These are phyloP conservation scores for Hirudinaria manillensis DNA, from an alignment of 2,888 invertebrate genomes.

Conservation along the genomic window DNA sequence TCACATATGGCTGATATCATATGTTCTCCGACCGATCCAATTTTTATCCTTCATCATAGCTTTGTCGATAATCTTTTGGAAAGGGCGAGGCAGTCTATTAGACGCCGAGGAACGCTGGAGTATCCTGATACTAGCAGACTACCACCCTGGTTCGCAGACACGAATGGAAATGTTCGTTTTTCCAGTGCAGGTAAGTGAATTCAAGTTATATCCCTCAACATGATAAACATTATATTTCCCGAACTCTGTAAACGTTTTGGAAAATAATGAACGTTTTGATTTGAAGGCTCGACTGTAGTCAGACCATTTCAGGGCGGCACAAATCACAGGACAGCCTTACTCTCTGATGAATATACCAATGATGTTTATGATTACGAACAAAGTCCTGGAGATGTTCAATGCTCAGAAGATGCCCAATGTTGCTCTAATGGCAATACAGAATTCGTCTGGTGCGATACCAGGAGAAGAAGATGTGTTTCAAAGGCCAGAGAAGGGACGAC, in stretches of 20 bases:
- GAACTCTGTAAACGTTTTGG: no score
- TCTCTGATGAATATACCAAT: neutral
- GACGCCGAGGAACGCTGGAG: neutral
- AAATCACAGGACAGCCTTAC: neutral
- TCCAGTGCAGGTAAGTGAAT: neutral
- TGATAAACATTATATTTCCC: no score
- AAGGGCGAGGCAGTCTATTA: neutral
- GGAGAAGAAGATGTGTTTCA: constrained; percentile 15
- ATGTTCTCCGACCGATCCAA: constrained; percentile 23
- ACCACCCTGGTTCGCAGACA: neutral
- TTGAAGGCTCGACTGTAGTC: no score
- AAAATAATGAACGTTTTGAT: no score
- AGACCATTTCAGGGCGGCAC: neutral
- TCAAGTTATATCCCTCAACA: neutral
- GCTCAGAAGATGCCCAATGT: constrained; percentile 3
- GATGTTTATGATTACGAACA: constrained; percentile 2
- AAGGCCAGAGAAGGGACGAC: constrained; percentile 9
- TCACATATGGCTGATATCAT: constrained; percentile 23
- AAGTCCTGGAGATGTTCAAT: constrained; percentile 19
- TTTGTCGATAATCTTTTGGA: constrained; percentile 28
- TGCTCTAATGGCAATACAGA: constrained; percentile 21
- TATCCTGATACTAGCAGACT: neutral
- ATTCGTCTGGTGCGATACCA: constrained; percentile 13
- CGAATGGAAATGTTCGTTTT: neutral
- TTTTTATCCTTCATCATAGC: constrained; percentile 21